These are phyloP conservation scores for Mastomys coucha DNA, from an alignment of 2,113 vertebrate species.

Conservation along the genomic window DNA sequence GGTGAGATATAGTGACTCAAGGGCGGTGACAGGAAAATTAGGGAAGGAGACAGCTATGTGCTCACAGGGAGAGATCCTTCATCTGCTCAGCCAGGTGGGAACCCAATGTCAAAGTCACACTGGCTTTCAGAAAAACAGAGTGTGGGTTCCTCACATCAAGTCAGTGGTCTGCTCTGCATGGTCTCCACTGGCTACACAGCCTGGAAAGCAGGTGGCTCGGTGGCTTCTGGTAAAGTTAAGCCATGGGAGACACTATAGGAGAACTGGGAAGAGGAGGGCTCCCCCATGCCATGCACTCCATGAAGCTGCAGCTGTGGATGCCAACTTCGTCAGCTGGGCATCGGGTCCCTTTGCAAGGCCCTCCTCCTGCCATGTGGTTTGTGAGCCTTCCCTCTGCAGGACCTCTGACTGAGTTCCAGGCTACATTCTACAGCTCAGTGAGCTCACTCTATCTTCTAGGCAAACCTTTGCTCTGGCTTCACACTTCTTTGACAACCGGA, in stretches of 20 bases:
- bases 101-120: background rate
- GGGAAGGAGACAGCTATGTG: background rate
- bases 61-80: background rate
- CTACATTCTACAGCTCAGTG: background rate
- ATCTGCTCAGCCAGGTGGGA: too few species aligned
- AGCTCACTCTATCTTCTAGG: background rate
- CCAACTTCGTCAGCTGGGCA: background rate
- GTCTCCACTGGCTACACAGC: background rate
- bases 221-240: background rate
- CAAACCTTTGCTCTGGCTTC: background rate
- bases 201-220: background rate
- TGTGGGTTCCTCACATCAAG: accelerated
- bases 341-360: background rate
- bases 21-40: background rate
- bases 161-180: background rate
- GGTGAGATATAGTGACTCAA: background rate
- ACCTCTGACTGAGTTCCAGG: background rate
- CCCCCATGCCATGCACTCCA: background rate
- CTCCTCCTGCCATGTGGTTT: background rate
- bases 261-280: background rate
- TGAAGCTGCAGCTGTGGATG: too few species aligned
- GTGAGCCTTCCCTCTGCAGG: background rate
- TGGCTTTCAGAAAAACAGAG: background rate
- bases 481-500: background rate
- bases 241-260: background rate